Evolutionary conservation across 2,797 vertebrate species (phyloP), one percentile per base, ranked within the genome.

Genomic region (Tokudaia tokunoshimensis): DNA sequence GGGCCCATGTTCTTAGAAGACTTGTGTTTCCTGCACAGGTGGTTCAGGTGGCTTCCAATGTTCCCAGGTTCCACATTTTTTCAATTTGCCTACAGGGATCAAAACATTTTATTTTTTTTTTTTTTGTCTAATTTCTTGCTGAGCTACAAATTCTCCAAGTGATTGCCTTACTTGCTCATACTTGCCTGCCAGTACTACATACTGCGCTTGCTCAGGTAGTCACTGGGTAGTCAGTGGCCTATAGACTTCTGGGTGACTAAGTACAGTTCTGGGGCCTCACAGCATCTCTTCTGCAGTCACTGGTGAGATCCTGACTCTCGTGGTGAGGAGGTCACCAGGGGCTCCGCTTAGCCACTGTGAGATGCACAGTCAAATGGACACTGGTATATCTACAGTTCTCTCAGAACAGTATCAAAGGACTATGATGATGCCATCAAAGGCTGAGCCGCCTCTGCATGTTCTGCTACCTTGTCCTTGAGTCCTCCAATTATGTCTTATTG

Each of bases 71-170:
- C 9, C 24, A 41, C 3, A 10, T n/a, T 37, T 91, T 55, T 17
- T n/a, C 34, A 88, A 59, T 26, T 92, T 47, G 29, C 26, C 15
- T 24, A 80, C 34, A 91, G 80, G 31, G 61, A 87, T 80, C 17
- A 61, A 80, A 61, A 59, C 6, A 44, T 50, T 12, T 55, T 61
- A 61, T 74, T 19, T 24, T 88, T 50, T 12, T 55, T 61, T 82
- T 74, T 19, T 24, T 88, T 74, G 44, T 55, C 44, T 80, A 31
- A 31, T 92, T 95, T 87, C 93, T 94, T 93, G 83, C 29, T 50
- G 63, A 84, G 24, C 72, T 78, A 70, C 17, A 81, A 50, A 61
- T 89, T 84, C 37, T 93, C 74, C 29, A 67, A 75, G 84, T 34
- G 55, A 52, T 57, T 34, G 6, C 8, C 15, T 44, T 11, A 4